Conservation (phyloP, 2,888 invertebrate species). For the Lycocerus yunnanus region DNA sequence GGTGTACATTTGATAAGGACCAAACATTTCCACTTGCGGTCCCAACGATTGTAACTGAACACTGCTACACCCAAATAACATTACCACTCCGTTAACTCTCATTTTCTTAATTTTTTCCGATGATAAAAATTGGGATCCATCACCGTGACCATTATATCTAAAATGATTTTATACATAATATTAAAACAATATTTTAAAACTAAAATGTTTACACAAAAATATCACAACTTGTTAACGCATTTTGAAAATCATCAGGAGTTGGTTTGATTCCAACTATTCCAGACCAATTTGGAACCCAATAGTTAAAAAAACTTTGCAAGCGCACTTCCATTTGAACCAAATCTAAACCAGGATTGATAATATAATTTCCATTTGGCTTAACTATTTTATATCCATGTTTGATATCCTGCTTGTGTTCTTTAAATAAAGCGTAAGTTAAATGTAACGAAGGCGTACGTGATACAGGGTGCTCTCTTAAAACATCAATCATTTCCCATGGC, state of each 20-base stretch:
- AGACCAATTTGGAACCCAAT: constrained; percentile 59
- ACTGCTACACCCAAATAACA: constrained; percentile 71
- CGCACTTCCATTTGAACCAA: constrained; percentile 56
- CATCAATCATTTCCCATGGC: constrained; percentile 78
- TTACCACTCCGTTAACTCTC: constrained; percentile 61
- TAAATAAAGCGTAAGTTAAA: constrained; percentile 66
- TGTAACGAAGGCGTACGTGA: constrained; percentile 76
- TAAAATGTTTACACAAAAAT: constrained; percentile 62
- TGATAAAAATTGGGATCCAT: constrained; percentile 64
- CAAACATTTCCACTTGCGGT: constrained; percentile 56
- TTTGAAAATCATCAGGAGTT: constrained; percentile 57
- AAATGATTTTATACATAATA: constrained; percentile 9
- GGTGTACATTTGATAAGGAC: constrained; percentile 57
- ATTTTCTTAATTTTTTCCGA: constrained; percentile 61
- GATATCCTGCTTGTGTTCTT: constrained; percentile 63
- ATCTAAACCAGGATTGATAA: constrained; percentile 71
- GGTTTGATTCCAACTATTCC: constrained; percentile 58
- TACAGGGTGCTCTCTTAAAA: constrained; percentile 69
- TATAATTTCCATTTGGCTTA: constrained; percentile 60
- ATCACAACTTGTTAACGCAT: constrained; percentile 59
- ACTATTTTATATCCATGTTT: constrained; percentile 62
- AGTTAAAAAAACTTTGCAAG: constrained; percentile 56
- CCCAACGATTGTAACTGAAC: constrained; percentile 54
- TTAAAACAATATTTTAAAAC: neutral
- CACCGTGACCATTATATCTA: constrained; percentile 74